phyloP scores from a whole-genome alignment of 2,113 vertebrate species.

The Anthoscopus minutus region DNA sequence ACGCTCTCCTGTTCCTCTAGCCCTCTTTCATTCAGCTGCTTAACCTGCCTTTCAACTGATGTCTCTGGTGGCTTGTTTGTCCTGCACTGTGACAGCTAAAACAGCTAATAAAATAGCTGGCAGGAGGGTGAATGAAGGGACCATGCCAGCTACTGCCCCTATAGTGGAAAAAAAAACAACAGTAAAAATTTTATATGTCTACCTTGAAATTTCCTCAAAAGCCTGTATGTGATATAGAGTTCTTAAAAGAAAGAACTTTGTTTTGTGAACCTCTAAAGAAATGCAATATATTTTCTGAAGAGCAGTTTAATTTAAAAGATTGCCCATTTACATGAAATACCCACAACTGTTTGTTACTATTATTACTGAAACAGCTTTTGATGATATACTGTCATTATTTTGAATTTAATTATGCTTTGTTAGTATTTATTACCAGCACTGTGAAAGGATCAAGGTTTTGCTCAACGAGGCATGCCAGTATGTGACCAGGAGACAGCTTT shows the following conservation, averaged over 20 bases:
- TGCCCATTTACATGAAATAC: neutral
- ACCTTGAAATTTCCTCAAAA: neutral
- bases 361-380: neutral
- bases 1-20: neutral
- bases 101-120: slow-evolving; percentile 17
- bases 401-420: neutral
- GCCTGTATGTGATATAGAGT: neutral
- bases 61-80: slow-evolving; percentile 37
- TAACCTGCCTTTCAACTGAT: neutral
- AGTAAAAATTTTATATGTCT: neutral
- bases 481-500: neutral
- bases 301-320: neutral
- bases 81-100: accelerated
- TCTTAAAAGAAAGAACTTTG: neutral
- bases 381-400: neutral
- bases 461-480: neutral
- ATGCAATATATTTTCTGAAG: neutral
- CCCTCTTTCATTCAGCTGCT: neutral
- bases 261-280: neutral
- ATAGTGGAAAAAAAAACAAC: neutral
- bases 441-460: neutral
- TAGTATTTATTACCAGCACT: neutral
- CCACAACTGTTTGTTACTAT: neutral
- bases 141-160: neutral
- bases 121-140: neutral